A percentile compares a stretch with the other conserved stretches of the same genome.
Conservation (phyloP, 2,888 invertebrate genomes). For the Polymixis flavicincta region DNA sequence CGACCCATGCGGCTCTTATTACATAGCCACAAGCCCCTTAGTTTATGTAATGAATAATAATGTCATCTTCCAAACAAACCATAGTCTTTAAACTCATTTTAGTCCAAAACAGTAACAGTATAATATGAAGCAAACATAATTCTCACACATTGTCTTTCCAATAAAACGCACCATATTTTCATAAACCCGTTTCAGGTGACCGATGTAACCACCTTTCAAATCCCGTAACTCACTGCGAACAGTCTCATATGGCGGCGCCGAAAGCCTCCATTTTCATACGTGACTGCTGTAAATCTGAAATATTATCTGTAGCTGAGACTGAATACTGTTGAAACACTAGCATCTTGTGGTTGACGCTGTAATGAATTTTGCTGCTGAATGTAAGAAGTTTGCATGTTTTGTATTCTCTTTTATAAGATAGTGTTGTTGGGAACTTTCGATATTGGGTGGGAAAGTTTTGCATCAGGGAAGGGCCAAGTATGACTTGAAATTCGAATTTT, state of each 20-base stretch:
- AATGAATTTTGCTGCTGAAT: conserved; percentile 24
- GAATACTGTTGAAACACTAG: conserved; percentile 44
- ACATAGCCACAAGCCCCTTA: no score
- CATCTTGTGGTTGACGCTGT: conserved; percentile 18
- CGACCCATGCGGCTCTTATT: no score
- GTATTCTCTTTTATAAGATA: neutral
- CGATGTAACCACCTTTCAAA: conserved; percentile 17
- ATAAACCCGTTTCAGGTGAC: conserved; percentile 36
- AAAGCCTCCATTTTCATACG: conserved; percentile 53
- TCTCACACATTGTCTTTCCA: neutral
- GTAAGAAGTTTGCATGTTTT: conserved; percentile 2
- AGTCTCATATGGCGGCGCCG: conserved; percentile 33
- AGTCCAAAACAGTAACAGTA: neutral
- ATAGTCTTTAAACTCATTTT: no score
- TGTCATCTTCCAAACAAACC: no score
- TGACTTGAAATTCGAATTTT: no score
- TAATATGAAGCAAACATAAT: neutral
- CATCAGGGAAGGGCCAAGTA: neutral
- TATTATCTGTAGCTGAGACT: conserved; percentile 55
- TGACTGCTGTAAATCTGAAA: conserved; percentile 61
- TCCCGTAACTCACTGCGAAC: conserved; percentile 34
- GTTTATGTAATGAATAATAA: no score
- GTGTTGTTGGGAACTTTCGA: neutral
- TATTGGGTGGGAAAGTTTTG: neutral
- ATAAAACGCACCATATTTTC: conserved; percentile 4